Percentiles rank a stretch among this genome's conserved stretches.
These are phyloP conservation scores for Parambassis ranga DNA, from an alignment of 2,797 vertebrate genomes.

Conservation along the genomic window DNA sequence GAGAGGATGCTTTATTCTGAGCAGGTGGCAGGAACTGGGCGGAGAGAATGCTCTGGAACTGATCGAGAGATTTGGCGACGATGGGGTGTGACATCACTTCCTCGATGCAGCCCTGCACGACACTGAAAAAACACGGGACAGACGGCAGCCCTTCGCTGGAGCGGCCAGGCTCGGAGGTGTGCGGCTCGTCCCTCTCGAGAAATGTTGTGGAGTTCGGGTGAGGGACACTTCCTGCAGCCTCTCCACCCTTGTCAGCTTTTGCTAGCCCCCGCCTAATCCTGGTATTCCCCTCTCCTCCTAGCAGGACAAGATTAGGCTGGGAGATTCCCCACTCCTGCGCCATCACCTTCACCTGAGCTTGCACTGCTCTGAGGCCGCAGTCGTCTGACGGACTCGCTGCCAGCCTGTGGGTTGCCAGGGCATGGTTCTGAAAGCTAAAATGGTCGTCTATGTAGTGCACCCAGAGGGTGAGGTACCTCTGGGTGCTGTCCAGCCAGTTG, in stretches of 20 bases:
- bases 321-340: slow-evolving; percentile 75
- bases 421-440: slow-evolving; percentile 69
- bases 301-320: slow-evolving; percentile 55
- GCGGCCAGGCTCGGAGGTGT: not conserved
- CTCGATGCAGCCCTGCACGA: slow-evolving; percentile 71
- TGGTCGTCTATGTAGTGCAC: slow-evolving; percentile 73
- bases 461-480: slow-evolving; percentile 73
- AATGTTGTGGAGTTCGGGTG: slow-evolving; percentile 68
- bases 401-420: slow-evolving; percentile 63
- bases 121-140: slow-evolving; percentile 76
- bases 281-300: slow-evolving; percentile 63
- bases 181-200: slow-evolving; percentile 57
- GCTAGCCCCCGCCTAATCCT: not conserved
- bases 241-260: slow-evolving; percentile 23
- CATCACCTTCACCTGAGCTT: slow-evolving; percentile 56
- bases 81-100: slow-evolving; percentile 68
- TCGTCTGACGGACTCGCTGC: slow-evolving; percentile 37
- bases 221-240: slow-evolving; percentile 15
- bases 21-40: slow-evolving; percentile 16
- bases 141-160: slow-evolving; percentile 32
- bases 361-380: slow-evolving; percentile 33
- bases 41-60: slow-evolving; percentile 58
- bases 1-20: slow-evolving; percentile 4
- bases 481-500: slow-evolving; percentile 59
- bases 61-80: slow-evolving; percentile 61